Evolutionary conservation across 2,888 invertebrate genomes (phyloP), one percentile per base, ranked within the genome.

Genomic region (Amphipyra tragopoginis): DNA sequence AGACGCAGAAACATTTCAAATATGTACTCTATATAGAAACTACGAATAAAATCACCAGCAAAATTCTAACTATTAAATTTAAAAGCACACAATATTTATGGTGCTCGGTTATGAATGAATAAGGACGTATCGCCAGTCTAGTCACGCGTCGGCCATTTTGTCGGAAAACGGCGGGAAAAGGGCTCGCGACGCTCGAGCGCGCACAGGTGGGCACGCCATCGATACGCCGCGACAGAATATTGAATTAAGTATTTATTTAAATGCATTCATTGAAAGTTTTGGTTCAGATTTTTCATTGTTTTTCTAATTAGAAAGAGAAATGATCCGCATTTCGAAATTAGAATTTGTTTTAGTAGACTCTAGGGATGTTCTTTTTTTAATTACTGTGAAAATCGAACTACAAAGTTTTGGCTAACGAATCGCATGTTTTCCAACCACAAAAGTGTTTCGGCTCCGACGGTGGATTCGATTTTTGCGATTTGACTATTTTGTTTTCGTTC

Each of bases 71-170:
- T 79, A 79, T 79, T 77, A 77, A 76, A 68, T 76, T 76, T 62
- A 64, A 75, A 75, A 76, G 65, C 79, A 71, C 49, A 71, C 66
- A 73, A 74, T 74, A 75, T 77, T 80, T 74, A 72, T 63, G 62
- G 66, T 53, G 72, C 62, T 51, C 50, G 13, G 55, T 65, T 78
- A 83, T 85, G 84, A 85, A 86, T 85, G 81, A 81, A 80, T 80
- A 83, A 85, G 77, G 76, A 73, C 66, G 77, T 75, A 80, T 85
- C 75, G 75, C 60, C 45, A 86, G 82, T 86, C 74, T 71, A 81
- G 89, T 90, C 92, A 92, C 92, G 93, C 86, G 88, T 84, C 92
- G 84, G 91, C 93, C 92, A 93, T 93, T 93, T 92, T 90, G 92
- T 88, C 84, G 82, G 80, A 82, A 89, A 85, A 89, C 81, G 86